phyloP scores from a whole-genome alignment of 2,113 vertebrate genomes.

The Neomonachus schauinslandi region DNA sequence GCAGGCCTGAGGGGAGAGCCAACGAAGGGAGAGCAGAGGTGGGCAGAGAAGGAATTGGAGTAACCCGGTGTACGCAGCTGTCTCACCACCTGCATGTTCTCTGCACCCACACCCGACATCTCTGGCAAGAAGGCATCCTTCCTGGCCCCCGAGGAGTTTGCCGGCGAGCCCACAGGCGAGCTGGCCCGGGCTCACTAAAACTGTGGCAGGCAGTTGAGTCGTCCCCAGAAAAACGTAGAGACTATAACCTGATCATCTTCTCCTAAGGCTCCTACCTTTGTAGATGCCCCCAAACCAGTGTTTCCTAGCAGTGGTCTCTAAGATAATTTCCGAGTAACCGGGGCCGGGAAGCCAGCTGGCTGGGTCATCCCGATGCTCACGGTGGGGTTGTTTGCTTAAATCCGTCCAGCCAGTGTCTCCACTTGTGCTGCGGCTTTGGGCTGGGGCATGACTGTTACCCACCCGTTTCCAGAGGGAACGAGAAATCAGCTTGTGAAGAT shows the following conservation, averaged over 20 bases:
- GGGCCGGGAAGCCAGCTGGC: not conserved
- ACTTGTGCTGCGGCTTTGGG: not conserved
- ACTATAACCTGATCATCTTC: not conserved
- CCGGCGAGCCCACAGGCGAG: not conserved
- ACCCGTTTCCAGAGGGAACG: not conserved
- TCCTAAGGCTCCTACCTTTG: not conserved
- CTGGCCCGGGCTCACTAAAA: not conserved
- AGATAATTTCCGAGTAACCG: not conserved
- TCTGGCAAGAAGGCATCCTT: not conserved
- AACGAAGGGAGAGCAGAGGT: not conserved
- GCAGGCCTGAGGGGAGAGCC: not conserved
- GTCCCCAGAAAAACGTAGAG: not conserved
- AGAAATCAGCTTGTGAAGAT: not conserved
- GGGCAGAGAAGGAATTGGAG: not conserved
- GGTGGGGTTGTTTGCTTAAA: not conserved
- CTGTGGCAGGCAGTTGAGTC: not conserved
- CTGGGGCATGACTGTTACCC: not conserved
- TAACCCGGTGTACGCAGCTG: too few species aligned
- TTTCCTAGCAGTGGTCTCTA: slow-evolving; percentile 10
- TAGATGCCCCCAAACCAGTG: too few species aligned
- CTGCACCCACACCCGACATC: accelerated
- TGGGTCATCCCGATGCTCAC: not conserved
- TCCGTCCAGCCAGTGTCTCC: not conserved
- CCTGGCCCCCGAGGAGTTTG: not conserved
- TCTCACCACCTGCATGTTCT: accelerated